Base-by-base conservation (phyloP, 92 coral and sea anemone genomes). In the Porites evermanni region DNA sequence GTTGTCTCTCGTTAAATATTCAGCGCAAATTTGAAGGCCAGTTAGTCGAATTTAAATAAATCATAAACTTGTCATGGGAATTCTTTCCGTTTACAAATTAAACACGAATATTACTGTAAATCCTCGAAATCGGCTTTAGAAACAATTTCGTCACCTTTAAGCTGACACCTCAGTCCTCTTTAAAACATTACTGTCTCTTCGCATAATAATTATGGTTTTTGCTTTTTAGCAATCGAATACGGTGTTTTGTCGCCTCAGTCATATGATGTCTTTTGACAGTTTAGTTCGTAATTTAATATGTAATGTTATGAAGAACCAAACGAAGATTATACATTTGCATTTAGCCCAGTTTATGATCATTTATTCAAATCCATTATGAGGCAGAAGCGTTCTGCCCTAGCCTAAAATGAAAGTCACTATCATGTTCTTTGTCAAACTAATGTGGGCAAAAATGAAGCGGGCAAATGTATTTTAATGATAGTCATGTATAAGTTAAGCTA, bases 1-100 rank as follows among this genome's bases (percentile, higher is more conserved):
- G 29, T 23, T 12, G 16, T 21, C 58, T 32, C 66, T 83, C 70
- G 72, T 63, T 83, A 72, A 83, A 74, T 83, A 83, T 74, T 63
- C 78, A 53, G 4, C 80, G 12, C 50, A 61, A 72, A 64, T 81
- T 69, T 69, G 54, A 73, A 74, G 63, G 72, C 21, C 12, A 72
- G 52, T 14, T 73, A 47, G 4, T 18, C 23, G 11, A 65, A 50
- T 52, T 73, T 83, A 47, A 83, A 83, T 74, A 83, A 73, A 24
- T 73, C 60, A 83, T 83, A 26, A 63, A 70, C 52, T 4, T 6
- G 12, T 53, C 1, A 20, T 2, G 10, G 8, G 58, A 14, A 12
- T 2, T 3, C 59, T 51, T 72, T 53, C 65, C 64, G 23, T 64
- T 7, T 8, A 7, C 47, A 38, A 38, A 38, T 38, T 38, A 47